Evolutionary conservation across 2,113 vertebrate genomes (phyloP), one percentile per base, ranked within the genome.

Genomic region (Chauna torquata): DNA sequence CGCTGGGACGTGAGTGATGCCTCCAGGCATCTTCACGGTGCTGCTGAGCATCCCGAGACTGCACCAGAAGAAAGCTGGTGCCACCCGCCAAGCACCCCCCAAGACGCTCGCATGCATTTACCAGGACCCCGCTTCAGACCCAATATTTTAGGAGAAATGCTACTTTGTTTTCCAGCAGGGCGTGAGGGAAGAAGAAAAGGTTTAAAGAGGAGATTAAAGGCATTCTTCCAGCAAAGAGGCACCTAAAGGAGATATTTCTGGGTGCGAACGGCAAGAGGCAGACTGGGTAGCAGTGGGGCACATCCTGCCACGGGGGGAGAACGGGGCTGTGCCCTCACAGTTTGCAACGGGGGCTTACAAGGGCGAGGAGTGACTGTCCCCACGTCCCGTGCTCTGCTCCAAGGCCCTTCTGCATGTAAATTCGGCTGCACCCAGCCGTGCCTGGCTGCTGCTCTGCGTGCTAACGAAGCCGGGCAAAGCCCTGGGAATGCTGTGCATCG

Each of bases 1-100:
- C 0, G 2, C 40, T 9, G 27, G 44, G 6, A 59, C 5, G 2
- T 0, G 1, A 50, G 15, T 3, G 1, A 9, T 12, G 10, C 4
- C 90, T 40, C 78, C 0, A 1, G 58, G 74, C 49, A n/a, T 30
- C 75, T 57, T 44, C 11, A 2, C 1, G 22, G 9, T 14, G 74
- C 69, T 55, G 4, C 76, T 16, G 38, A 84, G 55, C 66, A 64
- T 2, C 70, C 5, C 0, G 36, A 38, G 50, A 8, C 44, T 16
- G 9, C 0, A 44, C 3, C 54, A 57, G 0, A 0, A 91, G 13
- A 49, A 34, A 36, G 62, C 8, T 77, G 66, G 1, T 30, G 50
- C 9, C 30, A 25, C 22, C 58, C 22, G 68, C 34, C 28, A 82
- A 20, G 80, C 6, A 17, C 4, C 32, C 28, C 11, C 9, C 2